Percentiles rank a stretch among this genome's conserved stretches.
phyloP scores from a whole-genome alignment of 2,888 invertebrate species.

The Dysmachus trigonus region DNA sequence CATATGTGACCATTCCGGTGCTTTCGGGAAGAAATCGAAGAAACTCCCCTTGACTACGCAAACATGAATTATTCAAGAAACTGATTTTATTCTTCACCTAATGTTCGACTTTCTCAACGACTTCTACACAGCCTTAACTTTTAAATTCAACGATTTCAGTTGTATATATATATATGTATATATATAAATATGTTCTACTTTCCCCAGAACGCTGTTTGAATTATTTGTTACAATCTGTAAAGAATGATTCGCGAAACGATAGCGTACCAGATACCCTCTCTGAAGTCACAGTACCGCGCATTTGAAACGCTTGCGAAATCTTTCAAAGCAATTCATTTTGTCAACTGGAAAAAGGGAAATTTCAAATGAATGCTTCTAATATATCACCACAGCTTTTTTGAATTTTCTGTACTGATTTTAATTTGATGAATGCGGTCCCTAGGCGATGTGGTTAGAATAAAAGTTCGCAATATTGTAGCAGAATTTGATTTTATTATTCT shows the following conservation, averaged over 20 bases:
- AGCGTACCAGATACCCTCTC: background rate
- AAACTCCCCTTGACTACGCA: background rate
- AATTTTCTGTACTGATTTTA: background rate
- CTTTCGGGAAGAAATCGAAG: background rate
- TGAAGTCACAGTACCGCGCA: background rate
- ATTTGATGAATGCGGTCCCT: background rate
- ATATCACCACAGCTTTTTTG: background rate
- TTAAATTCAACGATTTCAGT: constrained; percentile 16
- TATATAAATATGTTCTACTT: constrained; percentile 1
- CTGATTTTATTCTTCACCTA: constrained; percentile 31
- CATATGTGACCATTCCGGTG: constrained; percentile 7
- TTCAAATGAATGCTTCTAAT: constrained; percentile 27
- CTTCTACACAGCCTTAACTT: background rate
- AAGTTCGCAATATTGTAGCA: background rate
- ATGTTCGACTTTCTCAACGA: background rate
- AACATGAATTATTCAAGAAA: constrained; percentile 37
- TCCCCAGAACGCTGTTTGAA: constrained; percentile 16
- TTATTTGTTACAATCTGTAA: constrained; percentile 24
- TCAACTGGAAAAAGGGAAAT: constrained; percentile 42
- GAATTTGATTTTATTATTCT: background rate
- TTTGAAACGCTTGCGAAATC: constrained; percentile 43
- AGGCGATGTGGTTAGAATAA: background rate
- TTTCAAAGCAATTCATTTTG: constrained; percentile 49
- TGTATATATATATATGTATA: background rate
- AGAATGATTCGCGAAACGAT: background rate